phyloP scores from a whole-genome alignment of 2,797 vertebrate genomes.

The Molothrus ater region DNA sequence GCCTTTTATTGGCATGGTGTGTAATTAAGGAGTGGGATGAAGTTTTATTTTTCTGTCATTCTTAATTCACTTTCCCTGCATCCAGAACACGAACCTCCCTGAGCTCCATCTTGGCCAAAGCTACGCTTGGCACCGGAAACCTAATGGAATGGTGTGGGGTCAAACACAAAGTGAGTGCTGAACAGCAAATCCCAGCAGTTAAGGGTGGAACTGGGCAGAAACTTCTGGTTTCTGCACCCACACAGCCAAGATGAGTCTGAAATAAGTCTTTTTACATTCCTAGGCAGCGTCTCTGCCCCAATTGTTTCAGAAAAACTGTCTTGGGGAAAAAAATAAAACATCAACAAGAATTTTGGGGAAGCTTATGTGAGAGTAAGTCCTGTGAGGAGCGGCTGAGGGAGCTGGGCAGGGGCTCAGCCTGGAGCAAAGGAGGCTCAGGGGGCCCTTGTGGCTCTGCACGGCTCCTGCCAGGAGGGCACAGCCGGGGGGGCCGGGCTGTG shows the following conservation, averaged over 20 bases:
- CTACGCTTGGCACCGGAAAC: background rate
- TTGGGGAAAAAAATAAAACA: background rate
- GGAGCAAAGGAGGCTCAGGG: background rate
- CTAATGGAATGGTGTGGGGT: background rate
- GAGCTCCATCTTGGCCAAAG: background rate
- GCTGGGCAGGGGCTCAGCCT: background rate
- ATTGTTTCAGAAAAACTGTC: background rate
- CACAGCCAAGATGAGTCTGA: background rate
- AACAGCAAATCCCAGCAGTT: background rate
- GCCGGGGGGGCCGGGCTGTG: no score
- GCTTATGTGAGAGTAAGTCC: background rate
- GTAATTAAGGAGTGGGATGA: background rate
- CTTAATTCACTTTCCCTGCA: background rate
- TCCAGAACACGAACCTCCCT: background rate
- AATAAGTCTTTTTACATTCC: background rate
- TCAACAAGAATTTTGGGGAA: background rate
- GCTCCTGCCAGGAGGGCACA: background rate
- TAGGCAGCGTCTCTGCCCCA: background rate
- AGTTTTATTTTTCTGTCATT: background rate
- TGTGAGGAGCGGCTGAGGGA: background rate
- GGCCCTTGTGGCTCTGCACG: background rate
- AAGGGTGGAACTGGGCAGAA: background rate
- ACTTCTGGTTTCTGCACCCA: background rate
- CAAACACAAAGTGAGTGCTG: background rate
- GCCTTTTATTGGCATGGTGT: background rate